A percentile compares a stretch with the other conserved stretches of the same genome.
Evolutionary conservation across 2,888 invertebrate species (phyloP).

Genomic region (Leptinotarsa rubiginosa): DNA sequence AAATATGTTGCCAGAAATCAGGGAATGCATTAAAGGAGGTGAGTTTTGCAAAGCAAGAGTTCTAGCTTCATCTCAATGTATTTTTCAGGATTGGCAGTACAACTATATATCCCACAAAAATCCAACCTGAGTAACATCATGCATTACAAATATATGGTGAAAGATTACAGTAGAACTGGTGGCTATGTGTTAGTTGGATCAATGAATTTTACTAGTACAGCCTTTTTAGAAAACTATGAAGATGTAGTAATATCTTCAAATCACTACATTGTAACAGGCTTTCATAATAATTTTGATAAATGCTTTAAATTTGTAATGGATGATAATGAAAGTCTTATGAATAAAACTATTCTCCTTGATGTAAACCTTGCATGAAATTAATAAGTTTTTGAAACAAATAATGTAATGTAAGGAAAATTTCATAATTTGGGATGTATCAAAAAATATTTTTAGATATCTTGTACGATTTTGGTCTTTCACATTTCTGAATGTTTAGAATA

Average conservation of each 20-base stretch:
- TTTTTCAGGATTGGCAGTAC: slow-evolving; percentile 53
- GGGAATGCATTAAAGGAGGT: slow-evolving; percentile 52
- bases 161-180: slow-evolving; percentile 54
- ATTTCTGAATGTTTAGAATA: too few relatives aligned
- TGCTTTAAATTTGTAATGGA: slow-evolving; percentile 50
- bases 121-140: slow-evolving; percentile 54
- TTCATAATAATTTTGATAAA: slow-evolving; percentile 56
- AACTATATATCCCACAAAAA: slow-evolving; percentile 53
- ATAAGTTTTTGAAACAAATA: background rate
- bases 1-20: slow-evolving; percentile 34
- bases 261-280: slow-evolving; percentile 48
- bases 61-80: slow-evolving; percentile 6
- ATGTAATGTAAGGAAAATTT: too few relatives aligned
- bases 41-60: slow-evolving; percentile 17
- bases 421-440: too few relatives aligned
- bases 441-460: too few relatives aligned
- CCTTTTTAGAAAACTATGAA: slow-evolving; percentile 59
- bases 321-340: slow-evolving; percentile 53
- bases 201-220: slow-evolving; percentile 56
- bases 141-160: slow-evolving; percentile 62
- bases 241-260: slow-evolving; percentile 57
- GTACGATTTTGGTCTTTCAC: too few relatives aligned
- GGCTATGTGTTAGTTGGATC: slow-evolving; percentile 59
- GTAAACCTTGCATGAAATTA: slow-evolving; percentile 29
- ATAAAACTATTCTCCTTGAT: slow-evolving; percentile 51